Conservation (phyloP, 92 coral and sea anemone species). For the Bergia sp. region DNA sequence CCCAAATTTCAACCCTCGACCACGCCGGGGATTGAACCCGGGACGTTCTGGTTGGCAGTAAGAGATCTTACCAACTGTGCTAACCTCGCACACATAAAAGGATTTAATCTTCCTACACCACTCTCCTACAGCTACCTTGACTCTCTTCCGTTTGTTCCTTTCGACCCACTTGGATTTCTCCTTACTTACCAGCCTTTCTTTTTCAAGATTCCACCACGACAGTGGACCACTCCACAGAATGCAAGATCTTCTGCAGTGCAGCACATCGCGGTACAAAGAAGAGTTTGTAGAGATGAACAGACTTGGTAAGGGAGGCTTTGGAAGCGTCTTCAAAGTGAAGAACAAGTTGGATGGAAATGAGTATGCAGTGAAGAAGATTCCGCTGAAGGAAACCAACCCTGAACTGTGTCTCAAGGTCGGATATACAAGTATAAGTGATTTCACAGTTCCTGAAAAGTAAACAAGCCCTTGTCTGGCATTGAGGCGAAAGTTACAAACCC, state of each 20-base stretch:
- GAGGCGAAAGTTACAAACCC: too few relatives aligned
- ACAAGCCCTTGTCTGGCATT: too few relatives aligned
- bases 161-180: too few relatives aligned
- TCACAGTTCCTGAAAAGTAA: too few relatives aligned
- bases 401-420: conserved; percentile 91
- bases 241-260: conserved; percentile 73
- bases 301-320: conserved; percentile 98
- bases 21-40: too few relatives aligned
- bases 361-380: conserved; percentile 95
- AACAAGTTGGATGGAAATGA: conserved; percentile 91
- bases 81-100: too few relatives aligned
- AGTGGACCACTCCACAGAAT: conserved; percentile 45
- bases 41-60: too few relatives aligned
- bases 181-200: not conserved
- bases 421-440: not conserved
- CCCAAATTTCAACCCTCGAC: too few relatives aligned
- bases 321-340: conserved; percentile 96
- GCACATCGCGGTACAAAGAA: conserved; percentile 86
- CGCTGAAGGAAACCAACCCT: conserved; percentile 89
- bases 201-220: conserved; percentile 35
- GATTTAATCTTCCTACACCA: too few relatives aligned
- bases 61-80: too few relatives aligned
- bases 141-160: not conserved
- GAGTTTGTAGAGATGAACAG: conserved; percentile 86
- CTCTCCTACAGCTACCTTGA: not conserved